A percentile compares a stretch with the other conserved stretches of the same genome.
phyloP scores from a whole-genome alignment of 2,888 invertebrate genomes.

The Dryobotodes eremita region DNA sequence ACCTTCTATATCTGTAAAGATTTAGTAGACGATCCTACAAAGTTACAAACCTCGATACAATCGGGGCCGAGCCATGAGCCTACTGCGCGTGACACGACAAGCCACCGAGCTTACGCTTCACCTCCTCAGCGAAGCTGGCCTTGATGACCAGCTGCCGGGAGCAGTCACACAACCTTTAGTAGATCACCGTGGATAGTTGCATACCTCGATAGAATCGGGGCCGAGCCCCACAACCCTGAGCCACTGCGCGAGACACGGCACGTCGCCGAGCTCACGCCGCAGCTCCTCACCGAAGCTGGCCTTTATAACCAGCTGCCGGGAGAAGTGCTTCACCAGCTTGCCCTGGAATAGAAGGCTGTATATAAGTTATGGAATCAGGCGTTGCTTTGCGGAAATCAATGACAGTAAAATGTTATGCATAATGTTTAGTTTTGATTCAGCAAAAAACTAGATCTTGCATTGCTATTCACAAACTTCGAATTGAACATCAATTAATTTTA shows the following conservation, averaged over 20 bases:
- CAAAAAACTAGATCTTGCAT: neutral
- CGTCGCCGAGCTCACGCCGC: constrained; percentile 91
- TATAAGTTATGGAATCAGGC: neutral
- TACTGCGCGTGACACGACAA: constrained; percentile 96
- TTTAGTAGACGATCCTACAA: neutral
- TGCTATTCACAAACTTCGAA: neutral
- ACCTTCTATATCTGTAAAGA: neutral
- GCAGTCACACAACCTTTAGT: constrained; percentile 89
- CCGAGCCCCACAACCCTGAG: constrained; percentile 96
- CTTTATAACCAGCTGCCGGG: constrained; percentile 96
- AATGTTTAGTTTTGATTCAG: neutral
- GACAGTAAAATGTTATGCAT: neutral
- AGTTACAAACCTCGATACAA: constrained; percentile 91
- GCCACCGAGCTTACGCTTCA: constrained; percentile 91
- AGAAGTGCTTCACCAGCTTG: constrained; percentile 98
- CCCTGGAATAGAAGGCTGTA: constrained; percentile 91
- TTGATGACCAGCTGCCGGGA: constrained; percentile 97
- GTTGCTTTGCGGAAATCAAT: neutral
- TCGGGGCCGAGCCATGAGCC: constrained; percentile 95
- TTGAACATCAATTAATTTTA: neutral
- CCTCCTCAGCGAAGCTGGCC: constrained; percentile 92
- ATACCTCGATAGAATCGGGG: constrained; percentile 93
- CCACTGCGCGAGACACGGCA: constrained; percentile 97
- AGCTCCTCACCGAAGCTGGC: constrained; percentile 92
- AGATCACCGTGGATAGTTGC: too few species aligned